Base-by-base conservation (phyloP, 2,797 vertebrate species). In the Threskiornis aethiopicus region DNA sequence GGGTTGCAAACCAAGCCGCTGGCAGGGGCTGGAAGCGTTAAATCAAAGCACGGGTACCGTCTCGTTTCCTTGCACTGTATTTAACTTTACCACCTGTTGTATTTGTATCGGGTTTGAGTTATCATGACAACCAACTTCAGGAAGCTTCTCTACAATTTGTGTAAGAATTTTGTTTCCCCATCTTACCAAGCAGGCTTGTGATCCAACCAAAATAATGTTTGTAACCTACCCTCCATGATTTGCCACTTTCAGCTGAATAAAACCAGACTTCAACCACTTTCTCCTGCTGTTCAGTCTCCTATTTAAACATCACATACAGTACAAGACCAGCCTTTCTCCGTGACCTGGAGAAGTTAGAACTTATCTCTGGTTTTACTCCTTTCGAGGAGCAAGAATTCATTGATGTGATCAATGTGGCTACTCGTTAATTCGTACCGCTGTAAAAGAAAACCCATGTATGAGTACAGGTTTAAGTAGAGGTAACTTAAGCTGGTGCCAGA, bases 231-330 rank as follows among this genome's bases (percentile, higher is more conserved):
- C 67, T 76, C 96, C 70, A 89, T 97, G 82, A 97, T 97, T 96
- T 96, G 96, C 96, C 97, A 89, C 92, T 96, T 90, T 93, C 97
- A 98, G 96, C 97, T 97, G 90, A 97, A 98, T 98, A 98, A 98
- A 98, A 89, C 82, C 77, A 95, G 90, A 96, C 95, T 95, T 97
- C 95, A 97, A 93, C 66, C 58, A 55, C 86, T 61, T 51, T 37
- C 19, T 94, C 19, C 39, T 91, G 42, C 51, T 86, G 35, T 73
- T 90, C 31, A 11, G 57, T 87, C 59, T 97, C 57, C 73, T 96
- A 0, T 71, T 87, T 88, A 33, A 84, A 21, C 16, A 41, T 9
- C 12, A 42, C 0, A 1, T 37, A 4, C 7, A 89, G 14, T 29
- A 31, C 3, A 8, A 17, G 21, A 31, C 17, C 64, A 57, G 59